phyloP scores from a whole-genome alignment of 2,888 invertebrate species.

The Plebejus argus region DNA sequence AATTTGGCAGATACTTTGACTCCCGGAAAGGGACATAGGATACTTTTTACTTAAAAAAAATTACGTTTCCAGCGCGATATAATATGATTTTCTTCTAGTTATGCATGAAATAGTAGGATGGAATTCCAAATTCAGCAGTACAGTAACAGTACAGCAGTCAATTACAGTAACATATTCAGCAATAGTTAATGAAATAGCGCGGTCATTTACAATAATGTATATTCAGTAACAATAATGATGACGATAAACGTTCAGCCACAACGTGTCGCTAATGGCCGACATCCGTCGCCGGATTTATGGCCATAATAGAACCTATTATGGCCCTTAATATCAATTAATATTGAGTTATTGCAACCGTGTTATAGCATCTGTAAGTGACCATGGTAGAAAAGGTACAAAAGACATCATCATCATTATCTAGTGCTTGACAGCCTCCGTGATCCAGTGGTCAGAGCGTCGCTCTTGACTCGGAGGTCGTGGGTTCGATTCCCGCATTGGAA shows the following conservation, averaged over 20 bases:
- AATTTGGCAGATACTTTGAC: too few relatives aligned
- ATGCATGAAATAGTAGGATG: too few relatives aligned
- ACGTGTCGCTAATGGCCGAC: conserved; percentile 7
- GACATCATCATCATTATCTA: too few relatives aligned
- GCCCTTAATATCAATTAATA: conserved; percentile 14
- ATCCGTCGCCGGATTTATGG: background rate
- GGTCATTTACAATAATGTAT: background rate
- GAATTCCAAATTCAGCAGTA: too few relatives aligned
- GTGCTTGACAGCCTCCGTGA: too few relatives aligned
- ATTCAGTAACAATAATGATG: conserved; percentile 7
- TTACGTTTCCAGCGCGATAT: too few relatives aligned
- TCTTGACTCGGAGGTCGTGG: too few relatives aligned
- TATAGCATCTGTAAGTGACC: background rate
- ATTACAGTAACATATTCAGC: background rate
- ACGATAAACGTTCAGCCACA: background rate
- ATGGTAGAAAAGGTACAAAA: background rate
- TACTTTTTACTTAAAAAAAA: too few relatives aligned
- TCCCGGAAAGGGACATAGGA: too few relatives aligned
- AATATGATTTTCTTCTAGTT: too few relatives aligned
- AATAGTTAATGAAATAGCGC: background rate
- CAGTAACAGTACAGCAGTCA: background rate
- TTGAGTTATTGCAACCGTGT: background rate
- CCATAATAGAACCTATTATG: background rate
- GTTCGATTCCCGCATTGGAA: too few relatives aligned
- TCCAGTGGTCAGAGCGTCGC: too few relatives aligned